Evolutionary conservation across 2,888 invertebrate genomes (phyloP).

Genomic region (Ypsolopha scabrella): DNA sequence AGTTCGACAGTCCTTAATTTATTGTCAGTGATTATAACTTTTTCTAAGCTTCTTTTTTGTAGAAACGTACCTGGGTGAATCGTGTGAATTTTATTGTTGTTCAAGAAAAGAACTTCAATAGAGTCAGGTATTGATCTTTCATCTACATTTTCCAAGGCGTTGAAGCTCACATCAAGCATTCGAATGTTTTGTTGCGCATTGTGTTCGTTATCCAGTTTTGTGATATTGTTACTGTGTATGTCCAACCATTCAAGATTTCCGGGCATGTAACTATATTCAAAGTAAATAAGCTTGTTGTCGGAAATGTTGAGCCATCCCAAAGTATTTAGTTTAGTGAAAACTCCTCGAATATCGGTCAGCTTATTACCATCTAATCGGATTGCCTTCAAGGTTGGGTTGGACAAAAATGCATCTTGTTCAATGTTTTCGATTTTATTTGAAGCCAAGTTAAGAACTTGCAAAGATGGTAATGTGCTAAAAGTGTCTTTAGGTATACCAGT

Average conservation of each 20-base stretch:
- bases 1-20: slow-evolving; percentile 79
- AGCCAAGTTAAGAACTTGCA: slow-evolving; percentile 84
- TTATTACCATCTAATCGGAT: slow-evolving; percentile 83
- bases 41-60: slow-evolving; percentile 77
- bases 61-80: slow-evolving; percentile 80
- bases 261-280: slow-evolving; percentile 85
- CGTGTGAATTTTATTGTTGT: slow-evolving; percentile 80
- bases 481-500: slow-evolving; percentile 79
- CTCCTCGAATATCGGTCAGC: slow-evolving; percentile 80
- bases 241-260: slow-evolving; percentile 82
- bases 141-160: slow-evolving; percentile 76
- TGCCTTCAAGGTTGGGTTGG: slow-evolving; percentile 79
- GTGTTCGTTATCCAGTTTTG: slow-evolving; percentile 80
- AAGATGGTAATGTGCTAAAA: slow-evolving; percentile 76
- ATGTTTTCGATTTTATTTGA: slow-evolving; percentile 81
- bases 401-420: slow-evolving; percentile 81
- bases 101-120: slow-evolving; percentile 79
- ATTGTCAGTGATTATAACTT: slow-evolving; percentile 83
- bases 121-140: slow-evolving; percentile 80
- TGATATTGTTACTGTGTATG: slow-evolving; percentile 82
- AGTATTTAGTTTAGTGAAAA: slow-evolving; percentile 78
- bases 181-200: slow-evolving; percentile 75
- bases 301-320: slow-evolving; percentile 86
- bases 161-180: slow-evolving; percentile 83
- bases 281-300: slow-evolving; percentile 81